Evolutionary conservation across 2,888 invertebrate genomes (phyloP).

Genomic region (Stenodema calcarata): DNA sequence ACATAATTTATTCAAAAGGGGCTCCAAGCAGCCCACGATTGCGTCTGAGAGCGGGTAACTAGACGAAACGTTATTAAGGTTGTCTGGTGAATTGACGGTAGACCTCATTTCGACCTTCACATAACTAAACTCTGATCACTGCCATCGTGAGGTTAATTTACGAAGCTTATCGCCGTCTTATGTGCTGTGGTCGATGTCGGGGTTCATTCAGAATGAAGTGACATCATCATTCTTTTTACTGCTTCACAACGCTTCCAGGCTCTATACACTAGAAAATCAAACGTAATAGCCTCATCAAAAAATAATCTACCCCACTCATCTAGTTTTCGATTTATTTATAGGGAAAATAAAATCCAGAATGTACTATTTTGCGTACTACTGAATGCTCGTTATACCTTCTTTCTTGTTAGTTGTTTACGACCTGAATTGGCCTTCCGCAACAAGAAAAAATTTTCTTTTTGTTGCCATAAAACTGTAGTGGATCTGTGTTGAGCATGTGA

Average conservation of each 20-base stretch:
- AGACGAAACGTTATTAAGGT: conserved; percentile 3
- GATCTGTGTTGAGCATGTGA: too few species aligned
- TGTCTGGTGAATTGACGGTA: background rate
- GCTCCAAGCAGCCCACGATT: background rate
- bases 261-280: background rate
- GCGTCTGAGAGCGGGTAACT: background rate
- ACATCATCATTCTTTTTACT: background rate
- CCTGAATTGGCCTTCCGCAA: too few species aligned
- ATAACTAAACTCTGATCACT: background rate
- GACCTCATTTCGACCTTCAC: conserved; percentile 1
- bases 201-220: background rate
- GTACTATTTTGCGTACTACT: too few species aligned
- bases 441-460: too few species aligned
- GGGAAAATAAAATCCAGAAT: too few species aligned
- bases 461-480: too few species aligned
- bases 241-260: background rate
- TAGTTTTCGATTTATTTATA: too few species aligned
- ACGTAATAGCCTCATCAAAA: too few species aligned
- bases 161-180: background rate
- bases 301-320: too few species aligned
- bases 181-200: background rate
- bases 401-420: too few species aligned
- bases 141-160: background rate
- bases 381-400: too few species aligned
- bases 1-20: background rate